phyloP scores from a whole-genome alignment of 2,888 invertebrate genomes.

The Microctonus brassicae region DNA sequence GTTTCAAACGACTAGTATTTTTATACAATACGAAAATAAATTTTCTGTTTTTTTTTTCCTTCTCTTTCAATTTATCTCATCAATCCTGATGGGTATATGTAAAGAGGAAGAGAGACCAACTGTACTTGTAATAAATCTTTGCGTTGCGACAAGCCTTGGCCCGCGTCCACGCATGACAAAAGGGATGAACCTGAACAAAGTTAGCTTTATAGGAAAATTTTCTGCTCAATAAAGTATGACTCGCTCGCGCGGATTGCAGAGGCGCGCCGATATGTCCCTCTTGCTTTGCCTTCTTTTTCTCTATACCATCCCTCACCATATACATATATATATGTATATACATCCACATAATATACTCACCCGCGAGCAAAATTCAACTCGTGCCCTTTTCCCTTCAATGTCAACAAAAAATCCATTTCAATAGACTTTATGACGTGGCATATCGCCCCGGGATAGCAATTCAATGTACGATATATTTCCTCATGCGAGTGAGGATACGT shows the following conservation, averaged over 20 bases:
- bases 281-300: slow-evolving; percentile 28
- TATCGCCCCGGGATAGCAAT: slow-evolving; percentile 42
- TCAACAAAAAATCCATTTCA: slow-evolving; percentile 52
- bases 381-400: slow-evolving; percentile 33
- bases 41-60: not conserved
- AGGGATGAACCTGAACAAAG: slow-evolving; percentile 52
- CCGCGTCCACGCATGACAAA: slow-evolving; percentile 39
- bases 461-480: slow-evolving; percentile 30
- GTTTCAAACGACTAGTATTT: slow-evolving; percentile 11
- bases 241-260: slow-evolving; percentile 41
- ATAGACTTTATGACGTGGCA: slow-evolving; percentile 58
- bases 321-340: not conserved
- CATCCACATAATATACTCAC: not conserved
- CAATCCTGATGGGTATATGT: slow-evolving; percentile 1
- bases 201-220: slow-evolving; percentile 67
- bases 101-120: not conserved
- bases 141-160: slow-evolving; percentile 41
- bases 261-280: slow-evolving; percentile 36
- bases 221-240: slow-evolving; percentile 68
- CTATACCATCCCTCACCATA: slow-evolving; percentile 33
- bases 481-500: slow-evolving; percentile 36
- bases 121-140: slow-evolving; percentile 38
- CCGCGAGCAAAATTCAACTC: slow-evolving; percentile 42
- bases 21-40: slow-evolving; percentile 1
- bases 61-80: slow-evolving; percentile 29